Percentiles rank a stretch among this genome's conserved stretches.
These are phyloP conservation scores for Euleptes europaea DNA, from an alignment of 2,113 vertebrate genomes.

Conservation along the genomic window DNA sequence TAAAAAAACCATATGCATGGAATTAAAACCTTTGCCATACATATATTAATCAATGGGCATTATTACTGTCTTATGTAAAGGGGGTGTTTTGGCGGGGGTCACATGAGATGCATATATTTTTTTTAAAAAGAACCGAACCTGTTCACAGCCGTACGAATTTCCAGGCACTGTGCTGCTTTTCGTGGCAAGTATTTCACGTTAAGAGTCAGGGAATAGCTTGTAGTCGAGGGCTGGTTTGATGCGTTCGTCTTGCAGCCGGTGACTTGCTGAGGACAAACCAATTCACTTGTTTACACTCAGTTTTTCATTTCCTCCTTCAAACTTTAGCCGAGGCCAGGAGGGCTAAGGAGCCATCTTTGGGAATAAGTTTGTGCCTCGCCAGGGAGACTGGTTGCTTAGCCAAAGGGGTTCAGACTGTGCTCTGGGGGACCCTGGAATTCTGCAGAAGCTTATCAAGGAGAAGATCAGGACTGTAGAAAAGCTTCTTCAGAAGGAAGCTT, in stretches of 20 bases:
- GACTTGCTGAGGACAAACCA: constrained; percentile 11
- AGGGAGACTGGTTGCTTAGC: too few relatives aligned
- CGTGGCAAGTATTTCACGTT: constrained; percentile 61
- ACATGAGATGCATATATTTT: constrained; percentile 75
- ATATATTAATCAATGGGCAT: constrained; percentile 91
- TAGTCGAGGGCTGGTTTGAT: constrained; percentile 50
- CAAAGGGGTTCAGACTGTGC: too few relatives aligned
- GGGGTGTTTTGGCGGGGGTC: constrained; percentile 55
- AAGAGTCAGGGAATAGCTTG: constrained; percentile 71
- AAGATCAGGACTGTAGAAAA: too few relatives aligned
- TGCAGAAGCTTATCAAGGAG: too few relatives aligned
- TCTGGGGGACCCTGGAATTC: too few relatives aligned
- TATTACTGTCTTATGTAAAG: constrained; percentile 87
- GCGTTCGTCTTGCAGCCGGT: constrained; percentile 40
- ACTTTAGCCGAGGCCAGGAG: not conserved
- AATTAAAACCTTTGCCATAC: constrained; percentile 83
- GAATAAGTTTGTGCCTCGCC: not conserved
- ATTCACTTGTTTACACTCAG: not conserved
- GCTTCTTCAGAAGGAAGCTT: too few relatives aligned
- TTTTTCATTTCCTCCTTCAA: fast-evolving
- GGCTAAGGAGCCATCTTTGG: too few relatives aligned
- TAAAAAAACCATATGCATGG: constrained; percentile 89
- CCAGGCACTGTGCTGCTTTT: constrained; percentile 68
- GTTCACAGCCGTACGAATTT: constrained; percentile 77
- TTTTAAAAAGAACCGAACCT: constrained; percentile 36